A percentile compares a stretch with the other conserved stretches of the same genome.
Evolutionary conservation across 53 echinoderm and acorn worm genomes (phyloP).

Genomic region (Henricia sp.): DNA sequence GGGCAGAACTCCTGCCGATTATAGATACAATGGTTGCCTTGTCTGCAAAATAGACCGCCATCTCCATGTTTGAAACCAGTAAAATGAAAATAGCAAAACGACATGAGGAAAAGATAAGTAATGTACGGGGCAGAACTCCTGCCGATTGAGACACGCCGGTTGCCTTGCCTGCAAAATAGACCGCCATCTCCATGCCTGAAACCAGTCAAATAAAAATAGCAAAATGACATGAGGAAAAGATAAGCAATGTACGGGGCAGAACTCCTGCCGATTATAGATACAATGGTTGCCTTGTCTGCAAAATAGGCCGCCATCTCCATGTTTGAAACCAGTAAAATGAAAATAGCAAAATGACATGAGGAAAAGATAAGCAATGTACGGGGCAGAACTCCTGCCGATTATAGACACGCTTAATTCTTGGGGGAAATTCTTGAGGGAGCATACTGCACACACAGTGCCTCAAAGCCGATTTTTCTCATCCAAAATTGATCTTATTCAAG

Average conservation of each 20-base stretch:
- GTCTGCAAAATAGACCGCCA: slow-evolving; percentile 87
- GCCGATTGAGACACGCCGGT: slow-evolving; percentile 77
- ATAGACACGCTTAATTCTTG: too few species aligned
- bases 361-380: slow-evolving; percentile 74
- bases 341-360: neutral
- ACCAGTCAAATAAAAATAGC: too few species aligned
- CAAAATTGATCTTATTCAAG: too few species aligned
- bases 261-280: slow-evolving; percentile 87
- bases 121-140: slow-evolving; percentile 75
- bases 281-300: slow-evolving; percentile 81
- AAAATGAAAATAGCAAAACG: neutral
- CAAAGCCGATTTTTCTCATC: too few species aligned
- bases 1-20: slow-evolving; percentile 79
- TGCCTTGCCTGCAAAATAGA: slow-evolving; percentile 87
- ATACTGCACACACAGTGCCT: too few species aligned
- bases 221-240: too few species aligned
- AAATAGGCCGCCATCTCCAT: slow-evolving; percentile 98
- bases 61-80: slow-evolving; percentile 87
- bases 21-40: slow-evolving; percentile 87
- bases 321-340: slow-evolving; percentile 53
- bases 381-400: slow-evolving; percentile 72
- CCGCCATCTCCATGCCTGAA: slow-evolving; percentile 93
- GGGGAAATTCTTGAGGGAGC: too few species aligned
- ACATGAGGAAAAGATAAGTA: slow-evolving; percentile 11
- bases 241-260: slow-evolving; percentile 74